Percentiles rank a stretch among this genome's conserved stretches.
Conservation (phyloP, 2,797 vertebrate genomes). For the Spinibarbus caldwelli region DNA sequence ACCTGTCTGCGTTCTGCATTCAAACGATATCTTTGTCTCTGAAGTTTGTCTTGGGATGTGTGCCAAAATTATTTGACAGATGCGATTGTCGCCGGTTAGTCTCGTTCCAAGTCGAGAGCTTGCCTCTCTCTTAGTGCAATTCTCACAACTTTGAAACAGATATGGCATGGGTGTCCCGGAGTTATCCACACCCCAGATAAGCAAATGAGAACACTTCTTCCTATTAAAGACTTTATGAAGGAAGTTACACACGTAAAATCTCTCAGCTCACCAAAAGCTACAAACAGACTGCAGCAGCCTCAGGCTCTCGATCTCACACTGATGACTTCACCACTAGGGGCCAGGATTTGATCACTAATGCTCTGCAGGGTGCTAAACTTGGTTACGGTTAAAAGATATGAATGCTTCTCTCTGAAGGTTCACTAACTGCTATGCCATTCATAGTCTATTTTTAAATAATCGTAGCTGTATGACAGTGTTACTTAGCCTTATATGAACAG, state of each 20-base stretch:
- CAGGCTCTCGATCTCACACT: constrained; percentile 21
- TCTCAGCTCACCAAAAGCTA: constrained; percentile 53
- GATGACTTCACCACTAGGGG: constrained; percentile 79
- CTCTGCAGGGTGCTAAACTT: constrained; percentile 41
- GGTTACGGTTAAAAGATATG: constrained; percentile 33
- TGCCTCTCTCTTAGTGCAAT: constrained; percentile 28
- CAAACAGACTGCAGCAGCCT: constrained; percentile 27
- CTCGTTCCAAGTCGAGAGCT: constrained; percentile 36
- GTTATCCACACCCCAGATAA: constrained; percentile 56
- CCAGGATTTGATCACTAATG: constrained; percentile 81
- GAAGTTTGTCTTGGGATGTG: constrained; percentile 50
- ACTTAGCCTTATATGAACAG: constrained; percentile 3
- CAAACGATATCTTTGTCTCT: constrained; percentile 47
- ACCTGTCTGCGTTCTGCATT: constrained; percentile 43
- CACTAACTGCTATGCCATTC: neutral
- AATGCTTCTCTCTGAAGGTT: constrained; percentile 18
- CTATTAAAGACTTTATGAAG: constrained; percentile 57
- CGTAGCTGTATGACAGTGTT: constrained; percentile 2
- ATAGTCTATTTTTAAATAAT: constrained; percentile 18
- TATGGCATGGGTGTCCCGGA: constrained; percentile 44
- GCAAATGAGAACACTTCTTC: constrained; percentile 54
- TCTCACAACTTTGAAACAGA: constrained; percentile 41
- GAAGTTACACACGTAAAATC: constrained; percentile 54
- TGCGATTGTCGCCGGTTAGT: constrained; percentile 34
- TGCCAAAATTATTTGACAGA: constrained; percentile 52